Conservation (phyloP, 2,113 vertebrate species). For the Hippoglossus stenolepis region DNA sequence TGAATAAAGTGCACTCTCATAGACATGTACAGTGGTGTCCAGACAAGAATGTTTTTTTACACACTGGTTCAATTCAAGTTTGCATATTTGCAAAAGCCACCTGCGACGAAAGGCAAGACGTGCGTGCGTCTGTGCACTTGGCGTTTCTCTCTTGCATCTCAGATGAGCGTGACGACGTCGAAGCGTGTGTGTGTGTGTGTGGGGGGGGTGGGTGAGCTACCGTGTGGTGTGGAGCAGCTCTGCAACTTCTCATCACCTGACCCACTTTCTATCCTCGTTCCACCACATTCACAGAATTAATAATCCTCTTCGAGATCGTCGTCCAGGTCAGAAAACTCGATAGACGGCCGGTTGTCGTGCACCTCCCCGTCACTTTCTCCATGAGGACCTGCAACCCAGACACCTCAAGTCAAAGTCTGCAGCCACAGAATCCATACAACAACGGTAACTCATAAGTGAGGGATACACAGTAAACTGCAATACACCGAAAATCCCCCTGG, state of each 20-base stretch:
- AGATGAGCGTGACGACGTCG: constrained; percentile 21
- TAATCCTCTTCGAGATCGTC: constrained; percentile 80
- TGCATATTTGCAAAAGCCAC: constrained; percentile 64
- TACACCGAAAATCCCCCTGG: background rate
- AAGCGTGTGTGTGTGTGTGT: constrained; percentile 25
- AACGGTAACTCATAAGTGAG: background rate
- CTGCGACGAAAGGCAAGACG: constrained; percentile 40
- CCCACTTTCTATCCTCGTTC: background rate
- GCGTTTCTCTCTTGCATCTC: constrained; percentile 28
- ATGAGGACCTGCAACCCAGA: constrained; percentile 86
- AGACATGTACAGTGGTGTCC: constrained; percentile 35
- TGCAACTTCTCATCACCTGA: background rate
- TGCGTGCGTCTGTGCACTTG: constrained; percentile 28
- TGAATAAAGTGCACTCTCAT: constrained; percentile 71
- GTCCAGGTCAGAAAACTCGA: constrained; percentile 85
- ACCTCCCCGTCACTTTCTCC: constrained; percentile 87
- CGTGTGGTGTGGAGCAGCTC: constrained; percentile 14
- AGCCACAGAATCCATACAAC: background rate
- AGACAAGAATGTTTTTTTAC: constrained; percentile 31
- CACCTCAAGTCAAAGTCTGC: constrained; percentile 5
- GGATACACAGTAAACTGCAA: background rate
- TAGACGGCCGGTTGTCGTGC: constrained; percentile 81
- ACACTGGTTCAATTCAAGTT: constrained; percentile 41
- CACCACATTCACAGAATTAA: constrained; percentile 37
- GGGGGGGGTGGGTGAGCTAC: constrained; percentile 33